These are phyloP conservation scores for Anarrhichthys ocellatus DNA, from an alignment of 2,113 vertebrate genomes.

Conservation along the genomic window DNA sequence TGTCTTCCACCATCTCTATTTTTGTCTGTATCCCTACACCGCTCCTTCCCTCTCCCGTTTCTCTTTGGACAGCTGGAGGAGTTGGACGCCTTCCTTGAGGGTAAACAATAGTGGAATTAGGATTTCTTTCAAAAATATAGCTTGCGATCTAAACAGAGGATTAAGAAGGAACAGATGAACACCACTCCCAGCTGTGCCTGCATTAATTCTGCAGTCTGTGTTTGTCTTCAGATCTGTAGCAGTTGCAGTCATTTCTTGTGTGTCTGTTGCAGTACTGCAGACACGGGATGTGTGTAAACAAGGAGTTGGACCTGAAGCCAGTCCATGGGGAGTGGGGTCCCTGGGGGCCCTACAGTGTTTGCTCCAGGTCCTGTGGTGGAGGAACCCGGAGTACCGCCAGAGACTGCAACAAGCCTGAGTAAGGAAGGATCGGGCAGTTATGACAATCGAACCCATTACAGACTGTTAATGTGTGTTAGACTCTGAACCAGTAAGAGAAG, in stretches of 20 bases:
- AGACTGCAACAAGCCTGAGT: conserved; percentile 95
- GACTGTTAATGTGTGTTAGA: background rate
- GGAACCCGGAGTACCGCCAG: conserved; percentile 91
- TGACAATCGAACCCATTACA: background rate
- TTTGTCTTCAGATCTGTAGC: conserved; percentile 29
- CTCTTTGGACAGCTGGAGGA: conserved; percentile 69
- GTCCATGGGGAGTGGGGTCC: conserved; percentile 95
- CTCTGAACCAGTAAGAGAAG: background rate
- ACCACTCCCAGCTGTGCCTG: conserved; percentile 51
- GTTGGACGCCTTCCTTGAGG: conserved; percentile 57
- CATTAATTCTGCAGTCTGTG: conserved; percentile 42
- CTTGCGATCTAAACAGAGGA: conserved; percentile 65
- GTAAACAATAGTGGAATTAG: conserved; percentile 70
- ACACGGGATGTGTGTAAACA: conserved; percentile 93
- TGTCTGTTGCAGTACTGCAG: conserved; percentile 88
- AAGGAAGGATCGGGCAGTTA: conserved; percentile 70
- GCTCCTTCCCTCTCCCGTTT: conserved; percentile 27
- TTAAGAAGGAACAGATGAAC: conserved; percentile 51
- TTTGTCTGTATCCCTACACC: conserved; percentile 28
- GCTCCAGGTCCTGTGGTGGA: conserved; percentile 95
- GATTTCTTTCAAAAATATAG: conserved; percentile 67
- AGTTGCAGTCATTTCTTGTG: conserved; percentile 23
- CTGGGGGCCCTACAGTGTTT: conserved; percentile 92
- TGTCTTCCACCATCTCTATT: conserved; percentile 21
- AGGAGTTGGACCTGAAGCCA: conserved; percentile 88